A percentile compares a stretch with the other conserved stretches of the same genome.
phyloP scores from a whole-genome alignment of 2,113 vertebrate species.

The Apus apus region DNA sequence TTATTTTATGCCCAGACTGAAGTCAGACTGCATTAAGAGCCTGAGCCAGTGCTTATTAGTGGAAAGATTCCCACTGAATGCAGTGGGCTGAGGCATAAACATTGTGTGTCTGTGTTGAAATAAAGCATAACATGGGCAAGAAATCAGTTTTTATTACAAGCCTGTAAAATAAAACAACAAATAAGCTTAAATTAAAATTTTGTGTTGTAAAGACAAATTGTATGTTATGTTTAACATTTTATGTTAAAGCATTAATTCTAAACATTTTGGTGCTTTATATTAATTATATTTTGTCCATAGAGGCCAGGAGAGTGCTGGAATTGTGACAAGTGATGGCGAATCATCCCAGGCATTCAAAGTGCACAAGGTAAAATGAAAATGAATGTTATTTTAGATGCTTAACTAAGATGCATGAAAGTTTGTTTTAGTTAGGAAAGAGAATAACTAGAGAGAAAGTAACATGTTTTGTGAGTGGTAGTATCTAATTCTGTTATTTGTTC shows the following conservation, averaged over 20 bases:
- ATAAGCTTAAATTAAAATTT: background rate
- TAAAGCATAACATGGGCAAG: background rate
- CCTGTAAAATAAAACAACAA: background rate
- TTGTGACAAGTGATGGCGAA: conserved; percentile 93
- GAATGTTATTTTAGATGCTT: background rate
- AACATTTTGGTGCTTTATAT: background rate
- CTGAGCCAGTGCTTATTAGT: background rate
- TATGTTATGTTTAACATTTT: background rate
- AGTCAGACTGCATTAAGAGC: background rate
- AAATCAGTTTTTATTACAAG: background rate
- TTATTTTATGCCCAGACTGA: background rate
- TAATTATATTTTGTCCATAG: conserved; percentile 72
- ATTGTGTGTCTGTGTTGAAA: background rate
- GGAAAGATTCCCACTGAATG: conserved; percentile 4
- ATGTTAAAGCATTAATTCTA: background rate
- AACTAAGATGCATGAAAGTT: background rate
- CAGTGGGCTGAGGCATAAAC: background rate
- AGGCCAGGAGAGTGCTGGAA: conserved; percentile 96
- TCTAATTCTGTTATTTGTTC: background rate
- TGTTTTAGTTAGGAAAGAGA: background rate
- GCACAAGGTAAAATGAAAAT: conserved; percentile 87
- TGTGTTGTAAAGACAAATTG: background rate
- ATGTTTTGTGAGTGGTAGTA: background rate
- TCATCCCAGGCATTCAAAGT: conserved; percentile 85
- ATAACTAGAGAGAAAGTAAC: background rate